Percentiles rank a stretch among this genome's conserved stretches.
Evolutionary conservation across 2,113 vertebrate genomes (phyloP).

Genomic region (Brachirus orientalis): DNA sequence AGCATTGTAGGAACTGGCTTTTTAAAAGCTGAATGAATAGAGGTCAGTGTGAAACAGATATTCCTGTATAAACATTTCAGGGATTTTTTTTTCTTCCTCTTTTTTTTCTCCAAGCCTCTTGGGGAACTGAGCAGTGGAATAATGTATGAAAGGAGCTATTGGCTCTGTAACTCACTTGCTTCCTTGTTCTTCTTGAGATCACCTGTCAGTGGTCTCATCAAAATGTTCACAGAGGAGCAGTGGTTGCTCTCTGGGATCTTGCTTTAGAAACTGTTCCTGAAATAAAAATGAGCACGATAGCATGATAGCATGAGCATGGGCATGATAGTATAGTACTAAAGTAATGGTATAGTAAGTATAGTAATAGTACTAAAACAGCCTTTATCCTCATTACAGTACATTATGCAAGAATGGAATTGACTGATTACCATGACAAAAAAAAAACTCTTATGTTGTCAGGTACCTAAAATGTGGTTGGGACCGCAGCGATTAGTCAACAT

Average conservation of each 20-base stretch:
- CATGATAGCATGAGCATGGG: neutral
- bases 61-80: slow-evolving; percentile 54
- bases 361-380: too few species aligned
- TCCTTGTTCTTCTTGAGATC: slow-evolving; percentile 64
- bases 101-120: slow-evolving; percentile 45
- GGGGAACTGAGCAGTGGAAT: slow-evolving; percentile 37
- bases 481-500: too few species aligned
- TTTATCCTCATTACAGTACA: slow-evolving; percentile 32
- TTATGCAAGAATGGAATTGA: slow-evolving; percentile 36
- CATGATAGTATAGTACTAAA: too few species aligned
- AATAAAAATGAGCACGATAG: slow-evolving; percentile 37
- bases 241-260: slow-evolving; percentile 42
- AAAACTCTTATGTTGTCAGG: slow-evolving; percentile 18
- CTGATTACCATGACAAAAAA: slow-evolving; percentile 29
- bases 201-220: slow-evolving; percentile 71
- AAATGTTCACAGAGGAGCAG: slow-evolving; percentile 65
- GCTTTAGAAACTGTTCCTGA: slow-evolving; percentile 59
- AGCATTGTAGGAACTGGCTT: slow-evolving; percentile 20
- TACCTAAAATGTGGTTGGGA: neutral
- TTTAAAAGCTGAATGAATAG: slow-evolving; percentile 35
- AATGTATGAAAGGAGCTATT: slow-evolving; percentile 44
- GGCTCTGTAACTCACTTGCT: slow-evolving; percentile 53
- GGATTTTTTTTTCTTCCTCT: slow-evolving; percentile 17
- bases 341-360: too few species aligned
- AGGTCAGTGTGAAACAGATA: slow-evolving; percentile 54